Evolutionary conservation across 2,113 vertebrate genomes (phyloP).

Genomic region (Lycaon pictus): DNA sequence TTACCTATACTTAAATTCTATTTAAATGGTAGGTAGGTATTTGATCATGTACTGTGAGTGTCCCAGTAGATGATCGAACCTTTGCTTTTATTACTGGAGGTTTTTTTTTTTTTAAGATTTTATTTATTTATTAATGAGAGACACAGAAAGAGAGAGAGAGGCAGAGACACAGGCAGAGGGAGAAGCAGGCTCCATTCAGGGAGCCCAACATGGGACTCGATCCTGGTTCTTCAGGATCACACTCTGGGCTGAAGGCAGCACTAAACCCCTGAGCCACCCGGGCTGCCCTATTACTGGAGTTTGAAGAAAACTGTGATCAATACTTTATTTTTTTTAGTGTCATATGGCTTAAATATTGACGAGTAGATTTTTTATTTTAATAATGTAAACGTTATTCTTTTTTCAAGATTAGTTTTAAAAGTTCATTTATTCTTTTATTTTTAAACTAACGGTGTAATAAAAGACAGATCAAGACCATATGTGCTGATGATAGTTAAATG

Average conservation of each 20-base stretch:
- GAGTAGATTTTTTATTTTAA: neutral
- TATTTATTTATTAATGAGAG: too few species aligned
- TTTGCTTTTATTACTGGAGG: neutral
- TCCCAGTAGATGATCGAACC: neutral
- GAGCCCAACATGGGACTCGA: too few species aligned
- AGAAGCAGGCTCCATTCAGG: too few species aligned
- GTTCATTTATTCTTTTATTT: neutral
- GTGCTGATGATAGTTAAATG: neutral
- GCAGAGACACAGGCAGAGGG: too few species aligned
- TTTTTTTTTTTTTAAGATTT: neutral
- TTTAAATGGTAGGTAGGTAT: neutral
- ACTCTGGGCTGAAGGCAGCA: too few species aligned
- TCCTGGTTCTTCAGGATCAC: too few species aligned
- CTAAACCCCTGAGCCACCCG: too few species aligned
- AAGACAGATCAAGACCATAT: neutral
- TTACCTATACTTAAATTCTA: neutral
- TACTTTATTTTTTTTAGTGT: neutral
- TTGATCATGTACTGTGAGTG: neutral
- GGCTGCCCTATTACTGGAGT: neutral
- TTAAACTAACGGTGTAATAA: neutral
- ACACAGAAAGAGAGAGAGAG: too few species aligned
- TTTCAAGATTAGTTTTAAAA: neutral
- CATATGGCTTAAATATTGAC: neutral
- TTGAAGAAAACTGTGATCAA: neutral
- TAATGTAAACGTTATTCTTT: neutral